phyloP scores from a whole-genome alignment of 2,113 vertebrate genomes.

The Xenopus laevis region DNA sequence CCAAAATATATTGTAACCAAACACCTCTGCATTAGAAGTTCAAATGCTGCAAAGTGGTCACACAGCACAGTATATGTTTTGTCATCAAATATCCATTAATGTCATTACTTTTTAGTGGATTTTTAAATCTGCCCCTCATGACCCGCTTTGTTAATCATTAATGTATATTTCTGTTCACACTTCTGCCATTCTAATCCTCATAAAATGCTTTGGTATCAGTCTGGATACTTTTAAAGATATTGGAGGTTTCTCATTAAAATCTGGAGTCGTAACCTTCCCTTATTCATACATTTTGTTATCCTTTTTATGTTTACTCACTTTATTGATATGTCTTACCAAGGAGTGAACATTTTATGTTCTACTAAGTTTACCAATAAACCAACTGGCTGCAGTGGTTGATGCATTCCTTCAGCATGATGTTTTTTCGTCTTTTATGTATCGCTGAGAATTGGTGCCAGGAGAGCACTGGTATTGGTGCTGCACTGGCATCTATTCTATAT shows the following conservation, averaged over 20 bases:
- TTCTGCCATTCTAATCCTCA: not conserved
- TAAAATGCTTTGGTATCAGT: constrained; percentile 4
- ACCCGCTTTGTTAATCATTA: constrained; percentile 17
- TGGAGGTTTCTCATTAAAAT: not conserved
- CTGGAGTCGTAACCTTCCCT: not conserved
- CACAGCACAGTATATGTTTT: constrained; percentile 64
- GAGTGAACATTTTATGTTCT: too few species aligned
- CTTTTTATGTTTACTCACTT: too few species aligned
- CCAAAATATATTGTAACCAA: constrained; percentile 67
- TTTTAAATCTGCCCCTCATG: constrained; percentile 7
- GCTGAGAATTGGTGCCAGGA: too few species aligned
- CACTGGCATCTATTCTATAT: too few species aligned
- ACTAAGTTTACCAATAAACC: too few species aligned
- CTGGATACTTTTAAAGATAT: not conserved
- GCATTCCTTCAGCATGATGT: too few species aligned
- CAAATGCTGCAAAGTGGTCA: constrained; percentile 70
- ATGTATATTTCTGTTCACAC: constrained; percentile 6
- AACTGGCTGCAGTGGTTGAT: too few species aligned
- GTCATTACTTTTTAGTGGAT: constrained; percentile 63
- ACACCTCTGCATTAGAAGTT: constrained; percentile 69
- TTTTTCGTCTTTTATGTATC: too few species aligned
- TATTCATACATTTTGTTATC: too few species aligned
- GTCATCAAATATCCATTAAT: constrained; percentile 77
- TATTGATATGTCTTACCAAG: too few species aligned
- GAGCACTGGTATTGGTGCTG: too few species aligned